Evolutionary conservation across 2,888 invertebrate species (phyloP).

Genomic region (Silvanus unidentatus): DNA sequence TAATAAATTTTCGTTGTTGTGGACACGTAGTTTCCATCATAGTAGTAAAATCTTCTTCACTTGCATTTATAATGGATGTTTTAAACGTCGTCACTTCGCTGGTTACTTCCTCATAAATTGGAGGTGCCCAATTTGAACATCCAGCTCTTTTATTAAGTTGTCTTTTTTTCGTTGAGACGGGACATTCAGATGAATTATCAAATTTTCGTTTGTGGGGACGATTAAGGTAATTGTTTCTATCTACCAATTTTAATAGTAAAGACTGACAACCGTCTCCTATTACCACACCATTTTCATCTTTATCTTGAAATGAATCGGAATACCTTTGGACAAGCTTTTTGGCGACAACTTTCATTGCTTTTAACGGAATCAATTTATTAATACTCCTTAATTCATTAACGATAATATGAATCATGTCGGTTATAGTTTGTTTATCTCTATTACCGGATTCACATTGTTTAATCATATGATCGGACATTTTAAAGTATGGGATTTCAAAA

Average conservation of each 20-base stretch:
- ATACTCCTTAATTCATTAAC: slow-evolving; percentile 20
- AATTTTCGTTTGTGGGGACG: slow-evolving; percentile 18
- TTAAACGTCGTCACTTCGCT: neutral
- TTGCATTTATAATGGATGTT: neutral
- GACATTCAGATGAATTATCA: neutral
- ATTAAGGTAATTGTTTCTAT: slow-evolving; percentile 25
- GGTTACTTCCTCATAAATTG: neutral
- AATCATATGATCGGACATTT: slow-evolving; percentile 13
- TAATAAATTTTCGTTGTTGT: slow-evolving; percentile 13
- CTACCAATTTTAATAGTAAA: slow-evolving; percentile 17
- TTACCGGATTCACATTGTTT: slow-evolving; percentile 12
- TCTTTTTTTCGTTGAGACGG: neutral
- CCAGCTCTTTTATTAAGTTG: slow-evolving; percentile 9
- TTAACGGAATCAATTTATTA: slow-evolving; percentile 17
- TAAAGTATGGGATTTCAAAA: slow-evolving; percentile 17
- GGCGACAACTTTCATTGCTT: slow-evolving; percentile 20
- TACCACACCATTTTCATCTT: slow-evolving; percentile 23
- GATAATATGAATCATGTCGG: slow-evolving; percentile 15
- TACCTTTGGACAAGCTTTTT: slow-evolving; percentile 21
- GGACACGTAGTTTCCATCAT: slow-evolving; percentile 9
- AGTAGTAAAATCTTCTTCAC: neutral
- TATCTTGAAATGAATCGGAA: slow-evolving; percentile 24
- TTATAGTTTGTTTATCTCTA: slow-evolving; percentile 9
- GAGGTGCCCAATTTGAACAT: slow-evolving; percentile 11
- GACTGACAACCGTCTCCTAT: slow-evolving; percentile 24